Evolutionary conservation across 2,797 vertebrate species (phyloP).

Genomic region (Helicolenus hilgendorfi): DNA sequence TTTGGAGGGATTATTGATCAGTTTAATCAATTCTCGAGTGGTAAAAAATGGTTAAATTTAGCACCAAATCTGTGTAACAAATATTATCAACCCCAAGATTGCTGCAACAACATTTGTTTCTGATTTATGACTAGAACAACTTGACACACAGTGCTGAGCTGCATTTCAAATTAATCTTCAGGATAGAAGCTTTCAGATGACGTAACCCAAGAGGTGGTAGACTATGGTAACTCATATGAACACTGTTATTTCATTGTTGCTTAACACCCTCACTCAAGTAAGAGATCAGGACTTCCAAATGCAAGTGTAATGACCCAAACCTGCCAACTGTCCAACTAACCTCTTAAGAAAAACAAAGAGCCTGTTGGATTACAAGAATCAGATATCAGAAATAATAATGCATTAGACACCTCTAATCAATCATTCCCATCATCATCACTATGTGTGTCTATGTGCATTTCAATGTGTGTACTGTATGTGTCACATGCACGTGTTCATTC

Average conservation of each 20-base stretch:
- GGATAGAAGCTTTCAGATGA: no score
- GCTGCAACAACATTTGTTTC: no score
- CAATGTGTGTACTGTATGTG: not conserved
- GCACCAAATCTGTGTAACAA: no score
- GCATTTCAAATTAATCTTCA: no score
- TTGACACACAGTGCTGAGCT: no score
- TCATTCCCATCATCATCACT: not conserved
- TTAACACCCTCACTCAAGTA: not conserved
- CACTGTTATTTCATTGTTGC: not conserved
- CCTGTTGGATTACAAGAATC: not conserved
- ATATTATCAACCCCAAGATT: no score
- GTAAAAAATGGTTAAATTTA: no score
- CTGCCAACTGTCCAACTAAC: not conserved
- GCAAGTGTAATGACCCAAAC: not conserved
- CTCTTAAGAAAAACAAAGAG: conserved; percentile 13
- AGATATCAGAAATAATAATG: not conserved
- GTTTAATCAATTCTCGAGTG: no score
- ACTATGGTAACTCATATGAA: not conserved
- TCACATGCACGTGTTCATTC: not conserved
- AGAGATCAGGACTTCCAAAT: not conserved
- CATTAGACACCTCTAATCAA: not conserved
- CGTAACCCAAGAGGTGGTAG: not conserved
- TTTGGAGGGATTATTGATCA: no score
- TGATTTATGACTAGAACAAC: no score
- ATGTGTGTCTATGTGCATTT: not conserved